Base-by-base conservation (phyloP, 2,113 vertebrate species). In the Oryzias celebensis region DNA sequence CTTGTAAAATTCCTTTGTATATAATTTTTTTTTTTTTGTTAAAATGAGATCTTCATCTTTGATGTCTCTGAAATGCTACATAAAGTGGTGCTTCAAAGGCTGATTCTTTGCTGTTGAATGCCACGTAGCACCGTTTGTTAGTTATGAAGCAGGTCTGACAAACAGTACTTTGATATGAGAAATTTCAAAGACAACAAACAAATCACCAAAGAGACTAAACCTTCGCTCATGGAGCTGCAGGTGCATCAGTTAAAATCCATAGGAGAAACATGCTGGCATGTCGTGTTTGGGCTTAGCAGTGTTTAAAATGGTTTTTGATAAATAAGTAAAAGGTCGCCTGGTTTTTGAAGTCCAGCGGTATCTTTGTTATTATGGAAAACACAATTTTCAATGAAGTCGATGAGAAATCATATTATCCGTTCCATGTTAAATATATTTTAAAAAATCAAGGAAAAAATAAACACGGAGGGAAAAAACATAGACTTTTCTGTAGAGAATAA, bases 171-270 rank as follows among this genome's bases (percentile, higher is more conserved):
- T 85, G 81, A 71, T 70, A 66, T 42, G 13, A 26, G 41, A 64
- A 62, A 58, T 68, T 80, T 78, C 68, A 82, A 80, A 83, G 43
- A 75, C 70, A 36, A 52, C 36, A 66, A 61, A 67, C 16, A 10
- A 16, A 28, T 63, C 13, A 20, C 22, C 26, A 45, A 47, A 65
- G 63, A 69, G 28, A 3, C 2, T 4, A 46, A 70, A 68, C 56
- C 36, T 46, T 46, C 48, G 47, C 59, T 52, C 51, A 42, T 22
- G n/a, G 47, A 69, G 52, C 68, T 72, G 42, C 56, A 80, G 58
- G 52, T 65, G 72, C 59, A 62, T 67, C 55, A 55, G 6, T 75
- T n/a, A 58, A 54, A 63, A 17, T 3, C 36, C 36, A 36, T 36
- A 36, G 36, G 36, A 36, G 10, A 36, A 10, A 36, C 36, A 36